Evolutionary conservation across 2,797 vertebrate species (phyloP).

Genomic region (Cyclura pinguis): DNA sequence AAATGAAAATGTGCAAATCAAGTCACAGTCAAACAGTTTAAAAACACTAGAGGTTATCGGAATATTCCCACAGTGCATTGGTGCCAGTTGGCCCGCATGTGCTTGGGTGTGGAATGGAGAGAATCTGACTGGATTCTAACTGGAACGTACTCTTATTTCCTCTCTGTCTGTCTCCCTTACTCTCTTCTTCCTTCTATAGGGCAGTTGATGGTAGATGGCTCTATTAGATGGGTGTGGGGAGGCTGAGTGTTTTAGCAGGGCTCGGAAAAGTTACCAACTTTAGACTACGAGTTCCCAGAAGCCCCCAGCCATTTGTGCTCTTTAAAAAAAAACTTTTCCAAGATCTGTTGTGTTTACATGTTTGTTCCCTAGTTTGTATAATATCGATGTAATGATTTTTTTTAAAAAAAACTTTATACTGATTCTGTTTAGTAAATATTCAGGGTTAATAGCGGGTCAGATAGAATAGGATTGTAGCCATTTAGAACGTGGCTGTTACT

Average conservation of each 20-base stretch:
- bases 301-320: not conserved
- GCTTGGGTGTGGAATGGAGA: not conserved
- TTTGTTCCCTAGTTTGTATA: not conserved
- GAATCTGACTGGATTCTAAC: no score
- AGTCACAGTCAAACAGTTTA: not conserved
- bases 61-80: not conserved
- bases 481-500: not conserved
- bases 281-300: not conserved
- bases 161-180: no score
- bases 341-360: not conserved
- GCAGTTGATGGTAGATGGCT: not conserved
- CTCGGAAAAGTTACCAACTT: not conserved
- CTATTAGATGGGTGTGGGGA: not conserved
- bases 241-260: not conserved
- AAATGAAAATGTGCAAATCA: not conserved
- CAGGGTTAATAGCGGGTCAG: no score
- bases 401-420: not conserved
- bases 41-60: not conserved
- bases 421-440: not conserved
- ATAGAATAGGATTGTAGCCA: no score
- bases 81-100: not conserved
- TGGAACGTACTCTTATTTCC: not conserved
- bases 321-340: not conserved
- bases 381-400: not conserved
- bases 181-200: not conserved